These are phyloP conservation scores for Drosophila lacertosa DNA, from an alignment of 1,140 invertebrate species.

Conservation along the genomic window DNA sequence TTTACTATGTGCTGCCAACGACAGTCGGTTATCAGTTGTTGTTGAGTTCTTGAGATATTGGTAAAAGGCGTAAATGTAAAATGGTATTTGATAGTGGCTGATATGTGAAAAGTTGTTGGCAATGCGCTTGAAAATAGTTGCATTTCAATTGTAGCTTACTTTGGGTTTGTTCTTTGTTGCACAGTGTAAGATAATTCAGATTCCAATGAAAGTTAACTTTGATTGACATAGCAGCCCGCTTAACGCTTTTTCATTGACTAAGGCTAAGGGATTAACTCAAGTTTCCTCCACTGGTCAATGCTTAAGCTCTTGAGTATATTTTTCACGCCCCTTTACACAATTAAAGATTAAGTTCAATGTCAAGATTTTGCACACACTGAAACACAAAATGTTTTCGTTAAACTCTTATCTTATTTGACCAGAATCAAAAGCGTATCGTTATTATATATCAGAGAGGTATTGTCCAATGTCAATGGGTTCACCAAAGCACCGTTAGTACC, in stretches of 20 bases:
- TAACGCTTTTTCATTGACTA: not conserved
- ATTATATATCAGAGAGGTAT: not conserved
- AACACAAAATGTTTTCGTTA: not conserved
- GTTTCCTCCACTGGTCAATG: conserved; percentile 6
- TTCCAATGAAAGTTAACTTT: not conserved
- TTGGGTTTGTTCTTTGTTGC: not conserved
- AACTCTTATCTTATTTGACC: conserved; percentile 11
- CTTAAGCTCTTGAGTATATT: conserved; percentile 1
- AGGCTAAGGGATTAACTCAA: conserved; percentile 17
- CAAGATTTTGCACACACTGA: not conserved
- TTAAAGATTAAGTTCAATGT: conserved; percentile 10
- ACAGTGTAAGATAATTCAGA: not conserved
- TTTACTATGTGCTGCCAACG: not conserved
- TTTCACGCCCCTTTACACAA: not conserved
- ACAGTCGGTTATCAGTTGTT: conserved; percentile 22
- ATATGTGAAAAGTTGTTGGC: conserved; percentile 5
- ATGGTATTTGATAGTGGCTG: not conserved
- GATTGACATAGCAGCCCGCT: not conserved
- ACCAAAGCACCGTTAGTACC: too few species aligned
- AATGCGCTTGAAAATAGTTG: not conserved
- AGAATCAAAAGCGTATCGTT: not conserved
- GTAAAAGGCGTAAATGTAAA: not conserved
- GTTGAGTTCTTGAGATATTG: too few species aligned
- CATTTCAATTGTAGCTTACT: not conserved
- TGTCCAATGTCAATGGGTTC: not conserved